These are phyloP conservation scores for Oncorhynchus gorbuscha DNA, from an alignment of 2,113 vertebrate genomes.

Conservation along the genomic window DNA sequence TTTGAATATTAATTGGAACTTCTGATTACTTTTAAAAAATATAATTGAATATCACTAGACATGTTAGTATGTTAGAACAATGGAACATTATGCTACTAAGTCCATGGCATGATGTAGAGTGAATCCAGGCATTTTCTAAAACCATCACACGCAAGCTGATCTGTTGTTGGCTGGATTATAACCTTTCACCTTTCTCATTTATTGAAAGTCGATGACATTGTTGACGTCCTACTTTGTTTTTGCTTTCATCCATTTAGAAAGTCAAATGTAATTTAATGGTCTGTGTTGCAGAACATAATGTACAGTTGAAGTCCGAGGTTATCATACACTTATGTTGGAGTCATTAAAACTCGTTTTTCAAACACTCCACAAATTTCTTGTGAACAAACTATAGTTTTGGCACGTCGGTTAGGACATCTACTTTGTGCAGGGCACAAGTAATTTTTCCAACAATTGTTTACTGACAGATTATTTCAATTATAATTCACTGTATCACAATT, in stretches of 20 bases:
- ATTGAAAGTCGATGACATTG: not conserved
- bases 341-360: too few species aligned
- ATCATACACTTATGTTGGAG: too few species aligned
- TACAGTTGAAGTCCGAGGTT: too few species aligned
- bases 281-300: not conserved
- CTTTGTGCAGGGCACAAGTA: too few species aligned
- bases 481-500: too few species aligned
- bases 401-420: not conserved
- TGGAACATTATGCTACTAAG: not conserved
- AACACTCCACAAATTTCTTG: too few species aligned
- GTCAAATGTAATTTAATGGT: not conserved
- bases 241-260: not conserved
- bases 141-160: not conserved
- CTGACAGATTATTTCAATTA: too few species aligned
- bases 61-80: not conserved
- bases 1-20: not conserved
- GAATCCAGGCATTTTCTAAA: not conserved
- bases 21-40: too few species aligned
- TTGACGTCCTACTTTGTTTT: constrained; percentile 12
- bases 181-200: too few species aligned
- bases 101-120: not conserved
- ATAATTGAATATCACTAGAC: not conserved
- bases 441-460: too few species aligned
- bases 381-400: not conserved
- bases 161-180: too few species aligned